Conservation (phyloP, 2,888 invertebrate species). For the Crematogaster levior region DNA sequence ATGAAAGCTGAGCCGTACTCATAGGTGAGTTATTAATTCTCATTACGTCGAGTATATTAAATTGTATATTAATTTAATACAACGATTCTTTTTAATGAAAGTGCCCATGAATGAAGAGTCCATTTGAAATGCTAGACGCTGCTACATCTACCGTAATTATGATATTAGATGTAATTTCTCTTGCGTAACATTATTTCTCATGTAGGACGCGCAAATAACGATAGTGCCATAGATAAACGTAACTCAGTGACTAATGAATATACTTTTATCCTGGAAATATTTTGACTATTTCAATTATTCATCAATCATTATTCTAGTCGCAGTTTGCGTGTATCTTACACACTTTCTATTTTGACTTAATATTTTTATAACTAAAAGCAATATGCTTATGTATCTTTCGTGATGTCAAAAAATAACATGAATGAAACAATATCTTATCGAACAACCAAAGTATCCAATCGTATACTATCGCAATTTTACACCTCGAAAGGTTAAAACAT, state of each 20-base stretch:
- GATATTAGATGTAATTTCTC: conserved; percentile 32
- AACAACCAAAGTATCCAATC: neutral
- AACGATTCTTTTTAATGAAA: conserved; percentile 29
- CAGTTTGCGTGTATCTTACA: neutral
- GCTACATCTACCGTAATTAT: neutral
- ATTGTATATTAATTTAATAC: conserved; percentile 27
- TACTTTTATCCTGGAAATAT: neutral
- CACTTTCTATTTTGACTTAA: conserved; percentile 4
- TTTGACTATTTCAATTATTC: neutral
- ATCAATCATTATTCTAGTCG: neutral
- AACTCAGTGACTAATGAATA: neutral
- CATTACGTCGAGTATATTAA: neutral
- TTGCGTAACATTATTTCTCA: conserved; percentile 33
- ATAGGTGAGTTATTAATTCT: conserved; percentile 33
- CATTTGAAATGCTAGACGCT: conserved; percentile 26
- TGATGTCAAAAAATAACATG: neutral
- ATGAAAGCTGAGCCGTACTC: conserved; percentile 19
- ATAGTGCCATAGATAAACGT: neutral
- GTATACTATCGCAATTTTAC: conserved; percentile 1
- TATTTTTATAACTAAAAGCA: neutral
- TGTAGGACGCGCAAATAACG: conserved; percentile 24
- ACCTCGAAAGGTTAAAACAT: conserved; percentile 28
- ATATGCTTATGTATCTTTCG: neutral
- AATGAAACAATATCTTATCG: conserved; percentile 2
- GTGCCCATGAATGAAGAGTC: conserved; percentile 21